Conservation (phyloP, 2,113 vertebrate genomes). For the Phasianus colchicus region DNA sequence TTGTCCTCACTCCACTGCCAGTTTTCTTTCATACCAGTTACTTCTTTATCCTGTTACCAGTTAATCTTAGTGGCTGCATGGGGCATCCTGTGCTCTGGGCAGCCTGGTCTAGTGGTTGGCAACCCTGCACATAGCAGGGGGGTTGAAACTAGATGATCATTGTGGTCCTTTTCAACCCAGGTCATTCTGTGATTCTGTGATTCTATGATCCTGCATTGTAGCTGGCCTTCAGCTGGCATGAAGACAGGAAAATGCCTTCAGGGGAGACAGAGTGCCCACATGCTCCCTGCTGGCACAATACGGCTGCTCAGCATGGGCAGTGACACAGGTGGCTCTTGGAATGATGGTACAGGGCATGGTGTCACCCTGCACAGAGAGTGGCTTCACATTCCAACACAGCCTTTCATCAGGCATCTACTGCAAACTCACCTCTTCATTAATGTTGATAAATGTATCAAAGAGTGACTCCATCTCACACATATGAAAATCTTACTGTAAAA, state of each 20-base stretch:
- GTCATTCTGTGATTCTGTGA: too few species aligned
- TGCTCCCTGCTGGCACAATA: fast-evolving
- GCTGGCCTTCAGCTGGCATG: background rate
- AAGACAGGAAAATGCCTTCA: background rate
- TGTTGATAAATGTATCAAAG: background rate
- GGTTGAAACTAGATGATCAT: too few species aligned
- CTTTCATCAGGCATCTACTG: background rate
- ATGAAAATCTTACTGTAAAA: background rate
- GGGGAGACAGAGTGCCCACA: fast-evolving
- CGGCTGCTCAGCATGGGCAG: background rate
- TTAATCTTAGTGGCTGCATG: background rate
- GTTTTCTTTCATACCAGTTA: background rate
- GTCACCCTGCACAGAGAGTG: fast-evolving
- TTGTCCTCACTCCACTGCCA: background rate
- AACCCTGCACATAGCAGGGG: too few species aligned
- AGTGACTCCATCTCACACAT: background rate
- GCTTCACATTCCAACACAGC: background rate
- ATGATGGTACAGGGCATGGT: background rate
- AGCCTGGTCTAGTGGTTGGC: too few species aligned
- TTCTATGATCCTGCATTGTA: background rate
- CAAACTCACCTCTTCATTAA: background rate
- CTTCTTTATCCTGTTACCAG: background rate
- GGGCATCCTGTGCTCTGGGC: background rate
- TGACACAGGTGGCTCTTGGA: fast-evolving
- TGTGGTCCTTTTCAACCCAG: too few species aligned